Base-by-base conservation (phyloP, 2,113 vertebrate species). In the Euleptes europaea region DNA sequence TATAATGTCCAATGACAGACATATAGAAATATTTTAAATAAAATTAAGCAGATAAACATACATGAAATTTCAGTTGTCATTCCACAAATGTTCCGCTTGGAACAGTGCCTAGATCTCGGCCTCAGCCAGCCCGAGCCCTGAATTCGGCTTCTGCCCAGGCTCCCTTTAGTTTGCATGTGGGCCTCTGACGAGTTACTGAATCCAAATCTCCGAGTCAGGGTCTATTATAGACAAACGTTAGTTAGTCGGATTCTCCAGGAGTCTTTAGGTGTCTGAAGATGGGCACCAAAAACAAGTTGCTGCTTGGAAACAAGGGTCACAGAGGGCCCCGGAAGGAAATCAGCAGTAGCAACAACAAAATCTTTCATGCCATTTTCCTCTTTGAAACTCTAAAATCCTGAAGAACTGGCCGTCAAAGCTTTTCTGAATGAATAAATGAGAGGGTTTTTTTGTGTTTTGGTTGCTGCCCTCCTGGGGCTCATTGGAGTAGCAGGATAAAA, bases 401-500 rank as follows among this genome's bases (percentile, higher is more conserved):
- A 88, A 85, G 90, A 91, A 72, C 86, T 81, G 44, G 92, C 88
- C 92, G 82, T 95, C 96, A 96, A 93, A 95, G 95, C 92, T 94
- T 90, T 94, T 92, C 94, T 94, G 94, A 95, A 95, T 93, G 93
- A 95, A 94, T 95, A 91, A 95, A 95, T 93, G 95, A 93, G 92
- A 90, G 89, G 76, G 26, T 86, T 42, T 89, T 35, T 86, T 89
- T 91, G 95, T 96, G 94, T 95, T 95, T 95, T 94, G 94, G 95
- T 93, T 94, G 94, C 93, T 90, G 92, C 88, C 86, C 96, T 94
- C 96, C 88, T 83, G 95, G 95, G 96, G 96, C 95, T 95, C 95
- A 96, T 96, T 95, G 96, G 95, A 95, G 96, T 96, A 95, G 96
- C 96, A 96, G 96, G 95, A 96, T 97, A 96, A 96, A 96, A 97